A percentile compares a stretch with the other conserved stretches of the same genome.
Conservation (phyloP, 2,113 vertebrate genomes). For the Hippocampus zosterae region DNA sequence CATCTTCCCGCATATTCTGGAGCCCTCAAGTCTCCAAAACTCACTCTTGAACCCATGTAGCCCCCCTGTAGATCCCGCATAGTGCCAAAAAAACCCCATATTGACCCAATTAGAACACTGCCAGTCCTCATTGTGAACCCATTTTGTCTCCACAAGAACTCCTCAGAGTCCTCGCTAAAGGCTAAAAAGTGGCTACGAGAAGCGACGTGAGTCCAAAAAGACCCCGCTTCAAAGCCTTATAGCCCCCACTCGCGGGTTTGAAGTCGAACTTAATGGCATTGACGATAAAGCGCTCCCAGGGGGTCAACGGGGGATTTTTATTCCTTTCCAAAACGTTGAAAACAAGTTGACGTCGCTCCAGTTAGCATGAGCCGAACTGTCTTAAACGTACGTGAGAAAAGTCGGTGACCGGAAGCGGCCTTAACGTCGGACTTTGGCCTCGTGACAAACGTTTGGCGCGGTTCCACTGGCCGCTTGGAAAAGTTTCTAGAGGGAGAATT, state of each 20-base stretch:
- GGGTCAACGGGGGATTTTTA: too few species aligned
- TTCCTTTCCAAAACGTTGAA: constrained; percentile 11
- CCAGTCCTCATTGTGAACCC: too few species aligned
- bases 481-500: neutral
- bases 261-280: neutral
- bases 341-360: neutral
- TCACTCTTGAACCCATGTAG: too few species aligned
- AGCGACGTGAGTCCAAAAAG: neutral
- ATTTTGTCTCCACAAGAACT: too few species aligned
- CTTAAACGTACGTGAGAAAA: constrained; percentile 43
- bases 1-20: too few species aligned
- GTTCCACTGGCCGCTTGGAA: neutral
- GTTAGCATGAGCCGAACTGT: constrained; percentile 3
- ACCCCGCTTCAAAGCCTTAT: neutral
- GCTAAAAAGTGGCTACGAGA: neutral
- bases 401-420: constrained; percentile 36
- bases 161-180: too few species aligned
- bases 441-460: neutral
- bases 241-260: neutral
- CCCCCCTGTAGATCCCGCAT: too few species aligned
- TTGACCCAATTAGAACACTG: too few species aligned
- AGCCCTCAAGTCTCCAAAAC: too few species aligned
- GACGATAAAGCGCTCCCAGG: neutral
- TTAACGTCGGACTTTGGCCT: neutral
- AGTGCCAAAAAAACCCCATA: too few species aligned